These are phyloP conservation scores for Platycercus adscitus DNA, from an alignment of 2,113 vertebrate species.

Conservation along the genomic window DNA sequence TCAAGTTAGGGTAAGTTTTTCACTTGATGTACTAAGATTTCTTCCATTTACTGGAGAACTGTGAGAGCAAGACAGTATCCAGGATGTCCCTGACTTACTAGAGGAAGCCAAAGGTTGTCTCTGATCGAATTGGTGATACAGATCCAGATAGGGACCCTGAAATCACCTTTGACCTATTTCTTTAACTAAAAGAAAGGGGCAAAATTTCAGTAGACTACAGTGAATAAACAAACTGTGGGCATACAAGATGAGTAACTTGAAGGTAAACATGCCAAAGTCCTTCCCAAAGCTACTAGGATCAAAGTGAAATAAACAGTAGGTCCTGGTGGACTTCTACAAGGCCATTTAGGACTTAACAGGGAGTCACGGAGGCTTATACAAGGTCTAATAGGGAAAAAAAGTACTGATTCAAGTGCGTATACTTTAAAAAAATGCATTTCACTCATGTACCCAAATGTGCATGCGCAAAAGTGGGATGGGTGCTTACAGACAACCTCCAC, in stretches of 20 bases:
- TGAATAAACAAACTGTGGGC: neutral
- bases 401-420: neutral
- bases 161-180: neutral
- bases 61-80: neutral
- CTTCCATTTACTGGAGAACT: neutral
- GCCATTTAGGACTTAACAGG: neutral
- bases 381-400: neutral
- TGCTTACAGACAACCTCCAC: neutral
- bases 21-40: neutral
- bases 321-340: neutral
- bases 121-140: neutral
- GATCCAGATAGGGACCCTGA: neutral
- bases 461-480: neutral
- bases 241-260: neutral
- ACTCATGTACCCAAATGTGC: neutral
- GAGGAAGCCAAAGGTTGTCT: conserved; percentile 32
- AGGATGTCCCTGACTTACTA: neutral
- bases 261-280: neutral
- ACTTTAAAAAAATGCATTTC: neutral
- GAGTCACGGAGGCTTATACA: neutral
- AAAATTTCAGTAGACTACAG: neutral
- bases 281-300: neutral
- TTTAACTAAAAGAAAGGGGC: neutral
- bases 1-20: neutral
- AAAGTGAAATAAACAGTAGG: conserved; percentile 13